These are phyloP conservation scores for Metacarcinus magister DNA, from an alignment of 2,888 invertebrate species.

Conservation along the genomic window DNA sequence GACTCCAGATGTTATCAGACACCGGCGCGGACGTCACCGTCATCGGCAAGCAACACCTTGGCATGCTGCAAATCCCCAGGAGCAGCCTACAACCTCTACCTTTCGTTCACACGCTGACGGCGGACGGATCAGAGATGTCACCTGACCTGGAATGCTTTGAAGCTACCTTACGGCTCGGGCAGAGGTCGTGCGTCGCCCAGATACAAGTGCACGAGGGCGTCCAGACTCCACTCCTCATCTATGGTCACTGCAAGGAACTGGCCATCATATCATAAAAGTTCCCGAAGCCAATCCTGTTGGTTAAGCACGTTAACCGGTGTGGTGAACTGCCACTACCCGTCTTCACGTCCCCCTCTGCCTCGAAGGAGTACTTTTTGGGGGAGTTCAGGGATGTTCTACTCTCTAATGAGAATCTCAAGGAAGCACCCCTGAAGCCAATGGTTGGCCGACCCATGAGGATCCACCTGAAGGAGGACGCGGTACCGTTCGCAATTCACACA, in stretches of 20 bases:
- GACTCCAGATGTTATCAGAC: constrained; percentile 60
- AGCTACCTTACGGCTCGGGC: constrained; percentile 43
- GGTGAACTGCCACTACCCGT: not conserved
- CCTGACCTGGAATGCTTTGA: constrained; percentile 60
- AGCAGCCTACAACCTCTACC: constrained; percentile 12
- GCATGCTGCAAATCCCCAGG: not conserved
- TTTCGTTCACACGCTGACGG: not conserved
- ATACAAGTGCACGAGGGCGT: constrained; percentile 52
- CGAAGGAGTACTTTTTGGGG: constrained; percentile 41
- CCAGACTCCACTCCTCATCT: constrained; percentile 10
- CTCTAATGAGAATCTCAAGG: not conserved
- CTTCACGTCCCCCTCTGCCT: not conserved
- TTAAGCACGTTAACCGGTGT: constrained; percentile 52
- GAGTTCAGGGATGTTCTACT: not conserved
- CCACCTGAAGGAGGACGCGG: constrained; percentile 46
- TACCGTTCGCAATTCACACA: constrained; percentile 65
- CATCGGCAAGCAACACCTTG: constrained; percentile 50
- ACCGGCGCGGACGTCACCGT: constrained; percentile 63
- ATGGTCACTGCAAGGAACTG: no score
- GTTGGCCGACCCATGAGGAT: constrained; percentile 58
- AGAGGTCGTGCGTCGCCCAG: not conserved
- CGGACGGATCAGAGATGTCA: constrained; percentile 58
- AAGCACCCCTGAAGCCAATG: not conserved
- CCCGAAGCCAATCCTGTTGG: constrained; percentile 61
- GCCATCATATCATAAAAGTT: constrained; percentile 19